Evolutionary conservation across 1,140 invertebrate genomes (phyloP), one percentile per base, ranked within the genome.

Genomic region (Leptopilina clavipes): DNA sequence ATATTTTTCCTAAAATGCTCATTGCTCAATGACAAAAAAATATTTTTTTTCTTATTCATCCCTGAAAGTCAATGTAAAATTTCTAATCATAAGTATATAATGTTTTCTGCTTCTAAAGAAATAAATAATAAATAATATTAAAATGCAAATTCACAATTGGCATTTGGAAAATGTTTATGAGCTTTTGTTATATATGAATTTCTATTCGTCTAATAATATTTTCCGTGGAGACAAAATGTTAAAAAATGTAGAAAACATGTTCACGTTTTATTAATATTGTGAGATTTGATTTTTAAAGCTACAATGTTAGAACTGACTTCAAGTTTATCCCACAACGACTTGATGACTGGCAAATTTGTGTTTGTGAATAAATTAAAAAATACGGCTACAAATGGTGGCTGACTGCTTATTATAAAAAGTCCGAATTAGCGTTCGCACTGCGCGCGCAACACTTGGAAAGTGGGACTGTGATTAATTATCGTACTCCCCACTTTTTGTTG

Each of bases 241-340:
- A 40, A 40, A 40, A 65, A 31, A 37, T 65, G 25, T 25, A 31
- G 22, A 31, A 65, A 22, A 7, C 14, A 31, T 65, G 22, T 65
- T 65, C 56, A 65, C 59, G 25, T 65, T 65, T 65, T 31, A 65
- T 65, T 65, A 65, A 11, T 22, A 31, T 31, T n/a, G 9, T 65
- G 10, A 31, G 25, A 31, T 65, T 2, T 31, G 25, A 31, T 0
- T 65, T 65, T 65, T 65, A 8, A 65, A 5, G 56, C 22, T 25
- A 65, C 10, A 65, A 31, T 25, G 10, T 65, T 65, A 65, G 59
- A 31, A 65, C 19, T 6, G 59, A 65, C 10, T n/a, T 65, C 25
- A 65, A 65, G 14, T 6, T 31, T 31, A n/a, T n/a, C 22, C 25
- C 22, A 1, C 59, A n/a, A 22, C 25, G 56, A 14, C 19, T 65